phyloP scores from a whole-genome alignment of 2,797 vertebrate species.

The Orestias chungarensis region DNA sequence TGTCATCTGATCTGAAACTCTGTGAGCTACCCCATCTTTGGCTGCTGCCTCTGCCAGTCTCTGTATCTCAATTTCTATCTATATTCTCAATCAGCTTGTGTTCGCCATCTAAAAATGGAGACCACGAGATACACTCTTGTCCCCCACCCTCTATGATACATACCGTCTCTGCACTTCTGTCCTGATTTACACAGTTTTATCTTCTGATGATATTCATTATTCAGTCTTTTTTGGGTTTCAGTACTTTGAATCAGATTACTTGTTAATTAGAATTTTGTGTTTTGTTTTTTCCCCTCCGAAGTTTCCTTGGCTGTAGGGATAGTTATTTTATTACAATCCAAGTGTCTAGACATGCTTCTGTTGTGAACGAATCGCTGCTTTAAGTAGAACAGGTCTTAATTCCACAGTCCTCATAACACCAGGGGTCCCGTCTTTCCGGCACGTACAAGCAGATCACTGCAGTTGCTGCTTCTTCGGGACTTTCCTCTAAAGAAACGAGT shows the following conservation, averaged over 20 bases:
- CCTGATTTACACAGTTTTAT: constrained; percentile 6
- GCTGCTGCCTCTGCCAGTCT: constrained; percentile 36
- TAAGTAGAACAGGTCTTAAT: not conserved
- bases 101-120: constrained; percentile 27
- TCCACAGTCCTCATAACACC: not conserved
- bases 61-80: constrained; percentile 45
- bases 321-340: constrained; percentile 1
- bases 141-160: constrained; percentile 1
- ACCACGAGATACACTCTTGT: constrained; percentile 2
- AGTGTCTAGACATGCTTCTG: too few species aligned
- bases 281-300: not conserved
- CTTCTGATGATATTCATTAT: constrained; percentile 12
- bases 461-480: not conserved
- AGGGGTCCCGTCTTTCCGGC: not conserved
- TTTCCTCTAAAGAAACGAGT: not conserved
- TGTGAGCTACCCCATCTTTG: constrained; percentile 54
- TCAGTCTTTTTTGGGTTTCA: constrained; percentile 17
- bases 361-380: not conserved
- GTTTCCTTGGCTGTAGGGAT: not conserved
- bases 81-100: constrained; percentile 19
- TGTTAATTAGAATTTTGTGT: not conserved
- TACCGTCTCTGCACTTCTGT: constrained; percentile 4
- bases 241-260: constrained; percentile 27
- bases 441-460: not conserved
- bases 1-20: constrained; percentile 59